A percentile compares a stretch with the other conserved stretches of the same genome.
Evolutionary conservation across 2,888 invertebrate species (phyloP).

Genomic region (Stenodera caucasica): DNA sequence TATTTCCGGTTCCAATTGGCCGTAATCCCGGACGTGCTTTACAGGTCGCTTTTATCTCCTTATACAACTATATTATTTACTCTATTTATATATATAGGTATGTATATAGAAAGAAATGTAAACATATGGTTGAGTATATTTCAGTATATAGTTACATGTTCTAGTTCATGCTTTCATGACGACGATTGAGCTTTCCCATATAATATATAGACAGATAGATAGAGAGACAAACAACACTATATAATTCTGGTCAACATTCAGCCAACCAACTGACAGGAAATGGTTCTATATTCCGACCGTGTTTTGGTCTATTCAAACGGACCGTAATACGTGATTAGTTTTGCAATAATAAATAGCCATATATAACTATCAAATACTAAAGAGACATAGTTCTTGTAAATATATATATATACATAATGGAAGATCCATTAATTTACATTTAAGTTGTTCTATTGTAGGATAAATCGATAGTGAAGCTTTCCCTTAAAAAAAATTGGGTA

Average conservation of each 20-base stretch:
- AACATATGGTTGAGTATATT: conserved; percentile 4
- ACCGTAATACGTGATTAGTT: conserved; percentile 34
- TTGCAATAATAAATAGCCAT: conserved; percentile 28
- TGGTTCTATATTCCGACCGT: conserved; percentile 31
- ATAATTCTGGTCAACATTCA: conserved; percentile 27
- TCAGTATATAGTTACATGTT: conserved; percentile 18
- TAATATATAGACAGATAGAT: conserved; percentile 23
- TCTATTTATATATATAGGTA: not conserved
- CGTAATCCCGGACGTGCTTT: conserved; percentile 33
- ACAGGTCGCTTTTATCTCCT: conserved; percentile 19
- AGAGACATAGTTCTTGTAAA: no score
- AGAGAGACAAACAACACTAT: not conserved
- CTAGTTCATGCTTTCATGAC: conserved; percentile 25
- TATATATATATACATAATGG: no score
- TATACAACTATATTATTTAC: conserved; percentile 19
- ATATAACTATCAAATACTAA: not conserved
- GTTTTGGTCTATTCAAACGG: conserved; percentile 32
- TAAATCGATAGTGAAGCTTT: no score
- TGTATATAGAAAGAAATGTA: not conserved
- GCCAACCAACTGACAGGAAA: conserved; percentile 24
- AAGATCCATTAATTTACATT: no score
- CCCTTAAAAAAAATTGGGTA: no score
- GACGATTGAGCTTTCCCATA: conserved; percentile 27
- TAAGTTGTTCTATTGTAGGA: no score
- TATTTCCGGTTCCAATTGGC: conserved; percentile 30